Base-by-base conservation (phyloP, 2,797 vertebrate genomes). In the Paramormyrops hopkinsi region DNA sequence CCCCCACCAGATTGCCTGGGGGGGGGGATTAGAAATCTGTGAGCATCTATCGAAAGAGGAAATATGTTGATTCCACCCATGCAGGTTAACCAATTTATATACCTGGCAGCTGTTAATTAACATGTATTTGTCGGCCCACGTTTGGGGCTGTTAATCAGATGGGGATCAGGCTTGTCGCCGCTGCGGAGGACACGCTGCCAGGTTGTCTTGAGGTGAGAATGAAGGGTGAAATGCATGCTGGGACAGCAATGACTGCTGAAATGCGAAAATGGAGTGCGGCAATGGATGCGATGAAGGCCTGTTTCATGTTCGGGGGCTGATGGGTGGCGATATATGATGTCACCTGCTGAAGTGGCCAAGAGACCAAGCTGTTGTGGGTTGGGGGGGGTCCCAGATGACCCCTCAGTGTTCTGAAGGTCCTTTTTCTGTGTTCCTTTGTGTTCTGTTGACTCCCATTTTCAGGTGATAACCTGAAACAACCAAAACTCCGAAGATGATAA, bases 241-340 rank as follows among this genome's bases (percentile, higher is more conserved):
- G 25, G 82, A 85, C n/a, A 85, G n/a, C 19, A 25, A 46, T 85
- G 11, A 46, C 82, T 85, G 11, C 82, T 76, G 51, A 54, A 88
- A 90, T 88, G 69, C 2, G 73, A 54, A 4, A 53, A 46, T 7
- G 17, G 88, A 84, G 82, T 9, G 8, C 11, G 1, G 12, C 88
- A 90, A 88, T 89, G 8, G 87, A 90, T 89, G 65, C 46, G 44
- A 90, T 51, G 48, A 29, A 5, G 48, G 48, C 8, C 12, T 51
- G 82, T 51, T 85, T 51, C 48, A 29, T 51, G 5, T 85, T 25
- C n/a, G 46, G 19, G 19, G 9, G 44, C 82, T 84, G 82, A 48
- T 25, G 19, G 14, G 73, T 79, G 17, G 12, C 12, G 12, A 37
- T 14, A 69, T 69, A 2, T 69, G 22, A 69, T 1, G 6, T 33